Percentiles rank a stretch among this genome's conserved stretches.
Conservation (phyloP, 1,140 invertebrate genomes). For the Trichonephila clavipes region DNA sequence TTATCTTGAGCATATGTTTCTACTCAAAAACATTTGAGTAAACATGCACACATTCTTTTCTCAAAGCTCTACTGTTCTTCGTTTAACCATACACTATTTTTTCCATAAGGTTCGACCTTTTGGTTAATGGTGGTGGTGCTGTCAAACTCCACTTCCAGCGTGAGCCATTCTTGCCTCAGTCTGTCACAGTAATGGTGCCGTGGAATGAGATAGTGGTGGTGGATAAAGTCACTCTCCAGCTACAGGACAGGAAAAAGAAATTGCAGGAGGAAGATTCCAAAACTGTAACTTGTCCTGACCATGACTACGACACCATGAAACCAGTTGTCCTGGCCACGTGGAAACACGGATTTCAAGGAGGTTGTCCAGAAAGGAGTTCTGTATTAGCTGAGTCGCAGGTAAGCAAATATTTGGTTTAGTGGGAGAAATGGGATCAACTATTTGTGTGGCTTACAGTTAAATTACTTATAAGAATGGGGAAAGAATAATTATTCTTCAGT, state of each 20-base stretch:
- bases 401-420: conserved; percentile 11
- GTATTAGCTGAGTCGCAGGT: conserved; percentile 94
- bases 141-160: conserved; percentile 98
- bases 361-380: conserved; percentile 87
- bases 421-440: too few species aligned
- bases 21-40: too few species aligned
- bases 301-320: conserved; percentile 88
- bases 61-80: too few species aligned
- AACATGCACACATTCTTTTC: too few species aligned
- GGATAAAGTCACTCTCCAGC: conserved; percentile 89
- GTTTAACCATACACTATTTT: not conserved
- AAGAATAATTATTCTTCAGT: too few species aligned
- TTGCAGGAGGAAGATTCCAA: conserved; percentile 40
- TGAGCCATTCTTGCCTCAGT: conserved; percentile 88
- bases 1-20: too few species aligned
- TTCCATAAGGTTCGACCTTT: conserved; percentile 91
- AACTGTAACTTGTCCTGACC: conserved; percentile 85
- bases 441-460: too few species aligned
- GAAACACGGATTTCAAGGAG: conserved; percentile 92
- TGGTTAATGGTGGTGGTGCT: conserved; percentile 99
- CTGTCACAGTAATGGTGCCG: conserved; percentile 92
- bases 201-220: conserved; percentile 97
- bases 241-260: conserved; percentile 85
- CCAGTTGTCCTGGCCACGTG: conserved; percentile 92
- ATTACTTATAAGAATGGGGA: too few species aligned